These are phyloP conservation scores for Xiphorhynchus elegans DNA, from an alignment of 2,113 vertebrate genomes.

Conservation along the genomic window DNA sequence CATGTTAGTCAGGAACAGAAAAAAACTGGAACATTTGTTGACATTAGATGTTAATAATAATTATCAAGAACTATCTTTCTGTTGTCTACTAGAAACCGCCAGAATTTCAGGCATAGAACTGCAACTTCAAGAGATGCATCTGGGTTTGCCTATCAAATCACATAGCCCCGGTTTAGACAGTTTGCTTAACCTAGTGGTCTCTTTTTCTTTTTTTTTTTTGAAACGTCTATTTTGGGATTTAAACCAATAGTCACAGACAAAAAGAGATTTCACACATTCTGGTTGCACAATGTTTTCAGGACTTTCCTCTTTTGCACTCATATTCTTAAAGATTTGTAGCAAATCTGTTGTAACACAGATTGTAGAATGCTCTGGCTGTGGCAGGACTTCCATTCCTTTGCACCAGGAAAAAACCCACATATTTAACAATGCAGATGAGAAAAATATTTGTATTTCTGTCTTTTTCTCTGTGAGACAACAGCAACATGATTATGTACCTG, in stretches of 20 bases:
- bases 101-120: neutral
- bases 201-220: neutral
- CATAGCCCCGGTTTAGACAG: neutral
- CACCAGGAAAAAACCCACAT: neutral
- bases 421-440: neutral
- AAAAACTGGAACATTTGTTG: neutral
- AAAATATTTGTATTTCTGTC: neutral
- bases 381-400: neutral
- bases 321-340: neutral
- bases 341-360: neutral
- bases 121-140: rapidly evolving
- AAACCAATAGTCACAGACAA: neutral
- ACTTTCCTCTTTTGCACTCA: neutral
- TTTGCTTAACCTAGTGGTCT: neutral
- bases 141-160: neutral
- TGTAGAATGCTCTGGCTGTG: neutral
- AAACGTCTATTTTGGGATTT: neutral
- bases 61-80: neutral
- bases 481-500: neutral
- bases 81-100: neutral
- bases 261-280: neutral
- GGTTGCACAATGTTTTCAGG: rapidly evolving
- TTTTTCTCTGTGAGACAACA: neutral
- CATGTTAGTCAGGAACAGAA: neutral
- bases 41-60: neutral